Conservation (phyloP, 2,888 invertebrate genomes). For the Eledona agricola region DNA sequence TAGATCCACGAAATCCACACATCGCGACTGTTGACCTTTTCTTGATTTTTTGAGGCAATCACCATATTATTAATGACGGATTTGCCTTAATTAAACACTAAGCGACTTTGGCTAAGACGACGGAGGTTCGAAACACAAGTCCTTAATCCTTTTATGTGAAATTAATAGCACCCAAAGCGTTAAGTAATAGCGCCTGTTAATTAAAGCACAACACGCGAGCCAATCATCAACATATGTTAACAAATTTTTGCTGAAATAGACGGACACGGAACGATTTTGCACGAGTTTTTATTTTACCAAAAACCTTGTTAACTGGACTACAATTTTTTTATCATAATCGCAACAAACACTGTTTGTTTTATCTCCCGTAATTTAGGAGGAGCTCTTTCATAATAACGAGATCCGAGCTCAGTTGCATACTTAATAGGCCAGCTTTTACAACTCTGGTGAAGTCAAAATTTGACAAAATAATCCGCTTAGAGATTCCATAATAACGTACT, state of each 20-base stretch:
- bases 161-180: constrained; percentile 44
- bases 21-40: no score
- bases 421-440: constrained; percentile 17
- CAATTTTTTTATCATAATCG: constrained; percentile 17
- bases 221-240: constrained; percentile 50
- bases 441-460: constrained; percentile 11
- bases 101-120: constrained; percentile 32
- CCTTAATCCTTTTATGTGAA: constrained; percentile 39
- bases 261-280: constrained; percentile 21
- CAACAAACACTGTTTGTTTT: constrained; percentile 5
- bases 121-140: constrained; percentile 35
- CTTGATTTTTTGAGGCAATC: no score
- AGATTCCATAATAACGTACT: constrained; percentile 1
- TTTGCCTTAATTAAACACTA: constrained; percentile 36
- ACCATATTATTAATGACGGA: no score
- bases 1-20: no score
- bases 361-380: constrained; percentile 5
- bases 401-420: constrained; percentile 11
- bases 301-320: no score
- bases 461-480: constrained; percentile 14
- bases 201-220: constrained; percentile 50
- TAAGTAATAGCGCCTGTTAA: constrained; percentile 49
- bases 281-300: constrained; percentile 16
- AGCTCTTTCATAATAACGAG: constrained; percentile 12
- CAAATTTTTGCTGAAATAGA: constrained; percentile 37